A percentile compares a stretch with the other conserved stretches of the same genome.
phyloP scores from a whole-genome alignment of 2,113 vertebrate genomes.

The Chitala chitala region DNA sequence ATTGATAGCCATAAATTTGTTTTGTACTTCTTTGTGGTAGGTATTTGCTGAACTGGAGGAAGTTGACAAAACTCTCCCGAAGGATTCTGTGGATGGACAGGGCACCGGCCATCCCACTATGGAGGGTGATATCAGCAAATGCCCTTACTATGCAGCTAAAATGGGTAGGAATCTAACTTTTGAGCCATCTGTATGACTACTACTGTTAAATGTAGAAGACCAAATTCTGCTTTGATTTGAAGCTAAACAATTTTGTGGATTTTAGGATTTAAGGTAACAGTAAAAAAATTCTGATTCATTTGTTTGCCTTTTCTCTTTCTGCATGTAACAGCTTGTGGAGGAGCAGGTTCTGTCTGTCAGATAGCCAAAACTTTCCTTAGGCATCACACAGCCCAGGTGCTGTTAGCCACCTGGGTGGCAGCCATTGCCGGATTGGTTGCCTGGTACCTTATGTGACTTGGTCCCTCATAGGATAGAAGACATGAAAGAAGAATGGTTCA shows the following conservation, averaged over 20 bases:
- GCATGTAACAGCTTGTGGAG: conserved; percentile 51
- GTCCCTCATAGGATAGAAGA: conserved; percentile 12
- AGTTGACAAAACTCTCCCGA: conserved; percentile 64
- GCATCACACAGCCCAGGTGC: conserved; percentile 74
- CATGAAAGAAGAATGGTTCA: neutral
- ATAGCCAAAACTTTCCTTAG: conserved; percentile 58
- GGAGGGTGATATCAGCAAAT: conserved; percentile 80
- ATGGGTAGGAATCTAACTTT: conserved; percentile 54
- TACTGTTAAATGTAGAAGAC: too few relatives aligned
- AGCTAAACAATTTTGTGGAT: too few relatives aligned
- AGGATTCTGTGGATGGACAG: conserved; percentile 63
- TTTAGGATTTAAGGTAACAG: too few relatives aligned
- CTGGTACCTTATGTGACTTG: conserved; percentile 84
- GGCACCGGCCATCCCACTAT: conserved; percentile 65
- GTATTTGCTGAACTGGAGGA: conserved; percentile 88
- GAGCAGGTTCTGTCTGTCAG: conserved; percentile 60
- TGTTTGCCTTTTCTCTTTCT: conserved; percentile 17
- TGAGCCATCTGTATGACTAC: too few relatives aligned
- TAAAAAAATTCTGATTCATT: neutral
- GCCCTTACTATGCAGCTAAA: conserved; percentile 79
- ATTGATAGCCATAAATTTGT: too few relatives aligned
- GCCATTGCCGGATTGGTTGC: conserved; percentile 69
- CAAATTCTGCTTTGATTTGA: too few relatives aligned
- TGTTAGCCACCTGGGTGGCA: conserved; percentile 73
- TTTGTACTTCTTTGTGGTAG: conserved; percentile 48